Conservation (phyloP, 2,888 invertebrate genomes). For the Ennomos erosarius region DNA sequence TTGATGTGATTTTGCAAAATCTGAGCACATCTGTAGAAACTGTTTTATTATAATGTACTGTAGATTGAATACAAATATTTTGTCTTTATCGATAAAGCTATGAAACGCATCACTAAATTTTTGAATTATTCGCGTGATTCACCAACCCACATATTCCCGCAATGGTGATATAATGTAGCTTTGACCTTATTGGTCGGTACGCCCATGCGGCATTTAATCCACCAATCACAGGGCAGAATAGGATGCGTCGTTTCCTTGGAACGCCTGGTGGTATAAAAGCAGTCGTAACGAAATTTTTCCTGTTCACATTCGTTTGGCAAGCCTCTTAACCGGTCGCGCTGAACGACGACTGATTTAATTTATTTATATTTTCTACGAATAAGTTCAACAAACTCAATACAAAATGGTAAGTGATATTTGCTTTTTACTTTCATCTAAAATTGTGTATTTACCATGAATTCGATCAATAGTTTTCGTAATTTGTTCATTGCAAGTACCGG, state of each 20-base stretch:
- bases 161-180: constrained; percentile 79
- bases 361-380: constrained; percentile 71
- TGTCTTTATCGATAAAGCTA: constrained; percentile 32
- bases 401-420: constrained; percentile 77
- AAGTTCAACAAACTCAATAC: constrained; percentile 78
- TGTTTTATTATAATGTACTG: too few species aligned
- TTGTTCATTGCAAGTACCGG: constrained; percentile 51
- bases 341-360: constrained; percentile 85
- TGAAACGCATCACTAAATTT: constrained; percentile 46
- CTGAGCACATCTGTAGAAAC: too few species aligned
- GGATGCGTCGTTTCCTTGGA: constrained; percentile 82
- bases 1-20: too few species aligned
- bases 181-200: constrained; percentile 75
- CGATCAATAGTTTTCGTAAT: neutral
- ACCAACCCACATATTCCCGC: constrained; percentile 81
- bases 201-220: constrained; percentile 71
- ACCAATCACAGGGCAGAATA: constrained; percentile 76
- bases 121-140: constrained; percentile 53
- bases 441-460: constrained; percentile 25
- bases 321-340: constrained; percentile 88
- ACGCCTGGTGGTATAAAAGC: constrained; percentile 85
- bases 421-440: constrained; percentile 33
- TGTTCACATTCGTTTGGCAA: constrained; percentile 88
- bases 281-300: constrained; percentile 70
- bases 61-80: neutral